Evolutionary conservation across 2,113 vertebrate genomes (phyloP).

Genomic region (Procavia capensis): DNA sequence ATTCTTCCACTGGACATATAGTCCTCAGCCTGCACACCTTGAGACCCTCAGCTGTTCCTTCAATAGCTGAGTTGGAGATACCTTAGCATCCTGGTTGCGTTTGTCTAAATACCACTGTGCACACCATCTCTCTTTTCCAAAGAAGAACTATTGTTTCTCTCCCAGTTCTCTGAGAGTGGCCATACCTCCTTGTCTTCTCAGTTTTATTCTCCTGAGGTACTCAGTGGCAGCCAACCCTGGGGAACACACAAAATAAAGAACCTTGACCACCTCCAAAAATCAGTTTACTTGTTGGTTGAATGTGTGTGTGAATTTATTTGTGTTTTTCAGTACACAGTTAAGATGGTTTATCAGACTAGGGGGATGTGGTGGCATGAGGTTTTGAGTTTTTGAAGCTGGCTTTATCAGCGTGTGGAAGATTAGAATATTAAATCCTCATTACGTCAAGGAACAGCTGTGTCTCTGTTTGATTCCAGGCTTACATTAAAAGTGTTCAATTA

Average conservation of each 20-base stretch:
- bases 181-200: neutral
- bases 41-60: neutral
- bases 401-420: slow-evolving; percentile 80
- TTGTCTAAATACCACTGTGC: neutral
- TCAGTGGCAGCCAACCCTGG: neutral
- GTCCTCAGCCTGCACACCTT: neutral
- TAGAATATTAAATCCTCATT: slow-evolving; percentile 80
- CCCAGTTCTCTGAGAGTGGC: neutral
- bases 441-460: slow-evolving; percentile 78
- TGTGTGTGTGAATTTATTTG: neutral
- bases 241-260: neutral
- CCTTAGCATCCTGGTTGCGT: rapidly evolving
- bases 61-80: neutral
- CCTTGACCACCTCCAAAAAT: neutral
- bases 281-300: neutral
- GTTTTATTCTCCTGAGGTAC: neutral
- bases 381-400: slow-evolving; percentile 71
- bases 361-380: neutral
- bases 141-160: neutral
- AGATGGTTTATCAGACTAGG: neutral
- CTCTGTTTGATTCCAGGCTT: slow-evolving; percentile 79
- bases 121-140: neutral
- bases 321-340: neutral
- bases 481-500: slow-evolving; percentile 70
- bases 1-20: neutral